Base-by-base conservation (phyloP, 2,113 vertebrate genomes). In the Ophthalmolycus amberensis region DNA sequence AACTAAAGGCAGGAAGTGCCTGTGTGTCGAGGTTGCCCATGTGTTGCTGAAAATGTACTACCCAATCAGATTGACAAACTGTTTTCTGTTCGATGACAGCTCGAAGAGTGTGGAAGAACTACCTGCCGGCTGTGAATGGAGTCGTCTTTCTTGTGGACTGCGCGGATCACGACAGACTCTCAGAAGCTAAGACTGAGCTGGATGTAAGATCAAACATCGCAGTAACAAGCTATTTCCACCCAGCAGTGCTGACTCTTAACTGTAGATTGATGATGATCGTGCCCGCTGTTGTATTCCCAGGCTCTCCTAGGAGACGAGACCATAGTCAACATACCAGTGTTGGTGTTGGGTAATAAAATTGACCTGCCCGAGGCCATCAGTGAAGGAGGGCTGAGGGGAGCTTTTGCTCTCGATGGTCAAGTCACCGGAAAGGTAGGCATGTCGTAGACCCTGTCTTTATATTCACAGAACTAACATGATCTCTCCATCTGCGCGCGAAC, bases 61-160 rank as follows among this genome's bases (percentile, higher is more conserved):
- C 40, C 1, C 60, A 22, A 9, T 1, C 22, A 9, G 8, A 46
- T 34, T 46, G 34, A 16, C 18, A 56, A n/a, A 20, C 16, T 0
- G 1, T 71, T 54, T 69, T 5, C 67, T n/a, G 20, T 79, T 62
- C 82, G 6, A 38, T 38, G 14, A 40, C 16, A 99, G 98, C 97
- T 90, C 96, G 98, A 85, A 95, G 98, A 94, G 97, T 99, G 71
- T 99, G 98, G 97, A 99, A 97, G 93, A 99, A 99, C 93, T 99
- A 99, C 88, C 95, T 99, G 85, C 98, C 97, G 75, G 98, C 98
- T 40, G 97, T 99, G 89, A 98, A 99, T 74, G 98, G 96, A 75
- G 96, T 99, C 48, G 97, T 99, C 63, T 99, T 98, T 90, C 94
- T 99, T 72, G 97, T 99, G 85, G 98, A 99, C 91, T 98, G 97